Conservation (phyloP, 1,140 invertebrate species). For the Pseudachorutes palmiensis region DNA sequence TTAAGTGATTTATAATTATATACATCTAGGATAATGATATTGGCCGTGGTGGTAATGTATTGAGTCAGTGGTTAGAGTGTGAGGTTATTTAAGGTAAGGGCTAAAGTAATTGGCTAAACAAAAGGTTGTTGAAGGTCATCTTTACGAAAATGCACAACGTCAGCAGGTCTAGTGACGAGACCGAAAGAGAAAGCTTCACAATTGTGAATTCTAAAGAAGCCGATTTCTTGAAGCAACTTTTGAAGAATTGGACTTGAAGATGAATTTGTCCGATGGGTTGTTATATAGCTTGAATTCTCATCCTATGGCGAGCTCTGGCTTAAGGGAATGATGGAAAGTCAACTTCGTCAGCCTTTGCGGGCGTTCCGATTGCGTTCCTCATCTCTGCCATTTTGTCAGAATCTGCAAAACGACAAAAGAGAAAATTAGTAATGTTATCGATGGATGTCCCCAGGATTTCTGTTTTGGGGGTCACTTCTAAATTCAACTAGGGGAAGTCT, state of each 20-base stretch:
- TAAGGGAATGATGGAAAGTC: constrained; percentile 32
- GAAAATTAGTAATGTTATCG: not conserved
- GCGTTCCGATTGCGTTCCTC: constrained; percentile 27
- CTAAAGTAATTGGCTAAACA: no score
- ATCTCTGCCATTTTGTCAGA: constrained; percentile 38
- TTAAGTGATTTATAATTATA: no score
- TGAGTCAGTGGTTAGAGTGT: no score
- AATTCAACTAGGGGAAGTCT: constrained; percentile 21
- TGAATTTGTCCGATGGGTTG: not conserved
- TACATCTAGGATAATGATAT: no score
- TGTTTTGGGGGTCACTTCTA: constrained; percentile 12
- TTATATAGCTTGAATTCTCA: not conserved
- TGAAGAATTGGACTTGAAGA: not conserved
- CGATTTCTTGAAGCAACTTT: no score
- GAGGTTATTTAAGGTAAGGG: no score
- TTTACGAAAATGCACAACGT: no score
- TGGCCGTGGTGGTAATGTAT: no score
- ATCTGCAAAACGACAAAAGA: constrained; percentile 24
- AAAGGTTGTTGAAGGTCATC: no score
- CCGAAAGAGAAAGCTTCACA: no score
- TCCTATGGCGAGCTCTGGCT: not conserved
- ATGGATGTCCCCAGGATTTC: not conserved
- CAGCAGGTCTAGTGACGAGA: no score
- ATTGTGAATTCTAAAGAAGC: no score
- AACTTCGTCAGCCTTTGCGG: constrained; percentile 16